Evolutionary conservation across 2,797 vertebrate species (phyloP), one percentile per base, ranked within the genome.

Genomic region (Craterocephalus amniculus): DNA sequence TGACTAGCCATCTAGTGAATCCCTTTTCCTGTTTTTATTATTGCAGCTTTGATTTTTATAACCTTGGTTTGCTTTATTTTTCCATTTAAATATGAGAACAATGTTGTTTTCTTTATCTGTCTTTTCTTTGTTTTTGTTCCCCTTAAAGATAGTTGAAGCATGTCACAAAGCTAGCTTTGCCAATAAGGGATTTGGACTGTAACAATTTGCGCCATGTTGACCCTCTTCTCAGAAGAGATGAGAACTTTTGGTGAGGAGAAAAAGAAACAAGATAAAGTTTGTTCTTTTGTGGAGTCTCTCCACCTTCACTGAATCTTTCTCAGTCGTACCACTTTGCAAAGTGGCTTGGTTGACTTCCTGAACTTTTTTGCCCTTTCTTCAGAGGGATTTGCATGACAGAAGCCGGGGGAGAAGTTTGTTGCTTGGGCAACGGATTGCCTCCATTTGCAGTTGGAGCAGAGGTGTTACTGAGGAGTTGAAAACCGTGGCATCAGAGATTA

Each of bases 371-470:
- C 81, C 87, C 85, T 86, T 90, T 90, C 84, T 87, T 87, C 74
- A 57, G 60, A 84, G 72, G 84, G 88, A 93, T 93, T 92, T 93
- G 87, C 93, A 93, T 93, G 90, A 92, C 88, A 90, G 88, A 89
- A 87, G 83, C 85, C 87, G 84, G 84, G 29, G 88, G 87, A 90
- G 85, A 88, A 88, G 87, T 88, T 84, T 83, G 91, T 94, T 94
- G 83, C 94, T 91, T 7, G 49, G 92, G 91, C 79, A 93, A 94
- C 92, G 77, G 87, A 89, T 92, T 93, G 91, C 87, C 90, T 88
- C 88, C 87, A 87, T 93, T 91, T 92, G 79, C 91, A 87, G 83
- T 85, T 74, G 73, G 89, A 90, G 88, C 86, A 87, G 86, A 94
- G 91, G 92, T 92, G 91, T 91, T 91, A 89, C 91, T 65, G 85